Base-by-base conservation (phyloP, 2,113 vertebrate species). In the Phocoena phocoena region DNA sequence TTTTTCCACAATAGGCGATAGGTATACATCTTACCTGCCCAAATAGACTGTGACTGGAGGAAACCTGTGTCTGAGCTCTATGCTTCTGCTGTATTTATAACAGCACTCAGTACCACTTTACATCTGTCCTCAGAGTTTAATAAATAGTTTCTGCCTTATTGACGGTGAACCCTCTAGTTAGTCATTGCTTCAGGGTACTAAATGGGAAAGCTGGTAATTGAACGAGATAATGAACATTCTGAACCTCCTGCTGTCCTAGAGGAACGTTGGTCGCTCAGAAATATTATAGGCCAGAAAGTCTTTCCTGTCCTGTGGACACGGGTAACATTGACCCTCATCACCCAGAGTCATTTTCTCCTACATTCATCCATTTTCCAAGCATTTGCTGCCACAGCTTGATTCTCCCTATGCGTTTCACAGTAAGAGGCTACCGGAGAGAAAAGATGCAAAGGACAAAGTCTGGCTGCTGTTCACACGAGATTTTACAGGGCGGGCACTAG, bases 221-320 rank as follows among this genome's bases (percentile, higher is more conserved):
- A 87, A 93, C 85, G 82, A 74, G 70, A 95, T 89, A 92, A 95
- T 83, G 68, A 96, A 80, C 70, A 58, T 96, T 82, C 33, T 3
- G 3, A 86, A 31, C 33, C 38, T 50, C 80, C 70, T 31, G 20
- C 67, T 84, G 9, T 65, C 74, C 58, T n/a, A 86, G 58, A 44
- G 44, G 68, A 85, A 87, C 80, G 95, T 1, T 41, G 79, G 87
- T 93, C 93, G 92, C 83, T 86, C 74, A 71, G 71, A 95, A 92
- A 93, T 76, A 90, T 71, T 68, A 88, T 0, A 94, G 60, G 60
- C 63, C 50, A 21, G 41, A 50, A 68, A 58, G 28, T 80, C 65
- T 8, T 33, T 5, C 15, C 53, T 76, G 36, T 80, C 65, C 58
- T 58, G 36, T 71, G 60, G 83, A 83, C 55, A 17, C 12, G 38